Evolutionary conservation across 30 jellyfish, hydroid and myxozoan genomes (phyloP).

Genomic region (Sanderia malayensis): DNA sequence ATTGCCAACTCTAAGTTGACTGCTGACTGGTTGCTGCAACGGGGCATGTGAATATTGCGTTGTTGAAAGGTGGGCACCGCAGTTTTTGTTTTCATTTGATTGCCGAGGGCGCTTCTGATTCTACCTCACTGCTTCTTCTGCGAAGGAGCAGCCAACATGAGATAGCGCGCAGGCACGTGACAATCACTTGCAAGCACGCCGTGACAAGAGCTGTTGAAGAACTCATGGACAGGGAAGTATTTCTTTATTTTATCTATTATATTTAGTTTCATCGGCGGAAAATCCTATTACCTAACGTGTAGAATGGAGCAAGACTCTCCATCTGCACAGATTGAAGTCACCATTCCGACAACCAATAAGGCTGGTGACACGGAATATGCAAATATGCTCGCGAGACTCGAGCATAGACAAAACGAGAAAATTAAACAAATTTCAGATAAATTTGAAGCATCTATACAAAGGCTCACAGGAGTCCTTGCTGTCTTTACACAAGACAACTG

Average conservation of each 20-base stretch:
- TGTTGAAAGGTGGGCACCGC: no score
- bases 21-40: no score
- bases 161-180: constrained; percentile 45
- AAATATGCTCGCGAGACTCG: constrained; percentile 6
- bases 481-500: not conserved
- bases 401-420: constrained; percentile 8
- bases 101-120: no score
- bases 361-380: constrained; percentile 23
- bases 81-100: no score
- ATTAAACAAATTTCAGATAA: constrained; percentile 6
- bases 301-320: constrained; percentile 24
- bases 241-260: not conserved
- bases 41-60: no score
- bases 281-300: constrained; percentile 1
- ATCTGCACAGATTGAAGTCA: constrained; percentile 23
- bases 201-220: not conserved
- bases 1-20: no score
- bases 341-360: constrained; percentile 17
- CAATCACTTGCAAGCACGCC: constrained; percentile 36
- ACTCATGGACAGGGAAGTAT: constrained; percentile 19
- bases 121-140: no score
- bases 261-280: constrained; percentile 11
- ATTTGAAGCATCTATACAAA: constrained; percentile 18
- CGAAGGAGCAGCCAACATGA: no score
- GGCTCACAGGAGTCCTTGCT: constrained; percentile 21